These are phyloP conservation scores for Spheniscus humboldti DNA, from an alignment of 2,797 vertebrate species.

Conservation along the genomic window DNA sequence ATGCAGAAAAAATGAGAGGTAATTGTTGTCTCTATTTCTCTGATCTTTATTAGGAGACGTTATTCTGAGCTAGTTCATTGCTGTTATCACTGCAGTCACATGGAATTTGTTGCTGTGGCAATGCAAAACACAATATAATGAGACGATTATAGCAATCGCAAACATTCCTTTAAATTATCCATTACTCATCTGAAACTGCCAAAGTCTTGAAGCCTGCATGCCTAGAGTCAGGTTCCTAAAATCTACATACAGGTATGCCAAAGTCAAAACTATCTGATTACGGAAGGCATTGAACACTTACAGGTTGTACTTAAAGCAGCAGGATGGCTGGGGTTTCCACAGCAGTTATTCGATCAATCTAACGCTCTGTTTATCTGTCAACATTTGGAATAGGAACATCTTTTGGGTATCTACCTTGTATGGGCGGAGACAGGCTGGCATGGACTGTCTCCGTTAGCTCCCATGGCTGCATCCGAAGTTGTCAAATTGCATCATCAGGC, in stretches of 20 bases:
- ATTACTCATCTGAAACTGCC: background rate
- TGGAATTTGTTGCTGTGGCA: background rate
- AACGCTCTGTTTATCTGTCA: background rate
- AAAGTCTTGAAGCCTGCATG: background rate
- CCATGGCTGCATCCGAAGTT: background rate
- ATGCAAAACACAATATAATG: background rate
- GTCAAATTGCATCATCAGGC: background rate
- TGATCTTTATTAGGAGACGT: slow-evolving; percentile 1
- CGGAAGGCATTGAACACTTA: background rate
- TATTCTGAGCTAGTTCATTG: background rate
- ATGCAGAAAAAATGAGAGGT: background rate
- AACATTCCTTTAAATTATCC: background rate
- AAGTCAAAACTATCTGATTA: background rate
- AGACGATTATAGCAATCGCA: background rate
- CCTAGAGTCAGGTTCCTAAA: background rate
- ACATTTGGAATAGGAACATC: background rate
- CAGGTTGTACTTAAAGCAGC: background rate
- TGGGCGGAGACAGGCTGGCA: background rate
- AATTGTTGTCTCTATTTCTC: background rate
- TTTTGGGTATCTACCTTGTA: background rate
- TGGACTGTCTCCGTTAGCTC: background rate
- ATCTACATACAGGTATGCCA: background rate
- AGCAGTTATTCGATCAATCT: background rate
- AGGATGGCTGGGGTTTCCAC: background rate
- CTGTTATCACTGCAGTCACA: background rate